These are phyloP conservation scores for Choristoneura rosaceana DNA, from an alignment of 2,888 invertebrate genomes.

Conservation along the genomic window DNA sequence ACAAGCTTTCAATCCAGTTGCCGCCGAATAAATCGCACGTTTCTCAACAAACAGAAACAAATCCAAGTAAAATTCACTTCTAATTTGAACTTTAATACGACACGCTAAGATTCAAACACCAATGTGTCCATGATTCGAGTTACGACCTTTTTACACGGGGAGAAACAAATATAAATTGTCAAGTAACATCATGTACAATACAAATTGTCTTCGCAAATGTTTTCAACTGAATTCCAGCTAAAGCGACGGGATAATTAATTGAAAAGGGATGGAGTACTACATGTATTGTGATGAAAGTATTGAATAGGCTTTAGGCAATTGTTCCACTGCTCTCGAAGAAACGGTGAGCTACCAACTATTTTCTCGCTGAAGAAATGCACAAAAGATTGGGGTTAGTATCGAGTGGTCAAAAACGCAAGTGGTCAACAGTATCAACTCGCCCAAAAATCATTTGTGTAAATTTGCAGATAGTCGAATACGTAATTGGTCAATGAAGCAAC, in stretches of 20 bases:
- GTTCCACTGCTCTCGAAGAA: too few relatives aligned
- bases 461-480: too few relatives aligned
- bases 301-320: too few relatives aligned
- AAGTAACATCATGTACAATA: background rate
- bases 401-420: too few relatives aligned
- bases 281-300: too few relatives aligned
- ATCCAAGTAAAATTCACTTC: background rate
- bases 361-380: too few relatives aligned
- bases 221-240: background rate
- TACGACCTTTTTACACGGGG: background rate
- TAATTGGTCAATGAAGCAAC: too few relatives aligned
- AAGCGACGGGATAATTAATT: constrained; percentile 1
- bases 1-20: constrained; percentile 4
- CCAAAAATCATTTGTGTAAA: too few relatives aligned
- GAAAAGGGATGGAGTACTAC: background rate
- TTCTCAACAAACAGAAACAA: background rate
- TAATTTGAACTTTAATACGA: background rate
- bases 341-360: too few relatives aligned
- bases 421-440: too few relatives aligned
- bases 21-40: background rate
- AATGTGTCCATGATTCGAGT: background rate
- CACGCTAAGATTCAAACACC: background rate
- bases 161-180: background rate
- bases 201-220: background rate
- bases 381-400: too few relatives aligned